Evolutionary conservation across 2,113 vertebrate species (phyloP), one percentile per base, ranked within the genome.

Genomic region (Bambusicola thoracicus): DNA sequence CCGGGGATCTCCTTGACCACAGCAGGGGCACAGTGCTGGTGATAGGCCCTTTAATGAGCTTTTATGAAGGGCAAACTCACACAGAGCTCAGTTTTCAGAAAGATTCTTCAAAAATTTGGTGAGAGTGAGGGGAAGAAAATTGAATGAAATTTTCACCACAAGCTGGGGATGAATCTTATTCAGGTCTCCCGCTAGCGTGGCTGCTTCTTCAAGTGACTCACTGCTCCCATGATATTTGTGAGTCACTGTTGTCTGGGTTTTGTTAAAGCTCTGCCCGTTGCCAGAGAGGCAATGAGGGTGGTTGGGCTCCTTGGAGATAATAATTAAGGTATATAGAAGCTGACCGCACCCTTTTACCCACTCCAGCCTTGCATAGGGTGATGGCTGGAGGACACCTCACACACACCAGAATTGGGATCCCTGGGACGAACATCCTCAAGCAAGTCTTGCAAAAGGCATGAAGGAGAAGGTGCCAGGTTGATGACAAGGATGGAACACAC

Each of bases 231-330:
- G 94, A 81, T 89, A 90, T 61, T 80, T 66, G 49, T 97, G 95
- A 92, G 91, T 97, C 94, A 94, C 40, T 94, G 91, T 90, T 95
- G 80, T 72, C 63, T 72, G 91, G 61, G 61, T 53, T 84, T 69
- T 83, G 77, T 92, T 92, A 94, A 48, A 73, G 80, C 29, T 93
- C 66, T 25, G 72, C 82, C 68, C 0, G 13, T 92, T 93, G 82
- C 89, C 77, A 86, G 36, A 1, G 2, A 75, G 80, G 77, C 93
- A 89, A n/a, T 79, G 67, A 90, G 81, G 74, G 62, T 59, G 87
- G 78, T 2, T 4, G 82, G 65, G 73, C 24, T 90, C 34, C 69
- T n/a, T 43, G 51, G 65, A 36, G 43, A 6, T 69, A 40, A 40
- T 91, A 87, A 93, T 92, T 95, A 85, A 95, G 43, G 82, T 4